These are phyloP conservation scores for Axinella damicornis DNA, from an alignment of 37 sponge, comb jelly and placozoan species.

Conservation along the genomic window DNA sequence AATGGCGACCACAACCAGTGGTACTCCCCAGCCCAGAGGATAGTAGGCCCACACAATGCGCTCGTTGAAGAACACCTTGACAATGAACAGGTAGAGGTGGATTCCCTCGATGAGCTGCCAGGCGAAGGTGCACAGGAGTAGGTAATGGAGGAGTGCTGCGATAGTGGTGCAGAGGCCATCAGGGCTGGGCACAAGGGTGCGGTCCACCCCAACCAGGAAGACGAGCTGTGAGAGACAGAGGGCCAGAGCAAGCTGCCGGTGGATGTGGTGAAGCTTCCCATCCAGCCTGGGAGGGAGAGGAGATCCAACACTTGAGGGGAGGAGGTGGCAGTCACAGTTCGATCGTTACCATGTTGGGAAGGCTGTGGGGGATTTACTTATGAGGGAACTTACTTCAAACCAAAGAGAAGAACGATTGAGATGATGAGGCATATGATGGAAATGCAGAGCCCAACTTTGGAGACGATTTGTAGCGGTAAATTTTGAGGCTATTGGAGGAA, in stretches of 20 bases:
- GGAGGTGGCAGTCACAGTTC: background rate
- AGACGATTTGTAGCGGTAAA: constrained; percentile 44
- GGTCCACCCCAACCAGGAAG: constrained; percentile 83
- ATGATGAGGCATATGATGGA: constrained; percentile 69
- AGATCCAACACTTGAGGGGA: no score
- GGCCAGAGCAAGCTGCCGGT: constrained; percentile 76
- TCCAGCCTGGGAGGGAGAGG: constrained; percentile 19
- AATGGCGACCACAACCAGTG: constrained; percentile 64
- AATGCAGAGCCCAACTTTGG: constrained; percentile 70
- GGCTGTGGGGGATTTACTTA: background rate
- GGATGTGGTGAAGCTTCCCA: constrained; percentile 52
- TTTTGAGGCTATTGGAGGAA: constrained; percentile 23
- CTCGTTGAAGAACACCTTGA: constrained; percentile 62
- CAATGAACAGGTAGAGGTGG: constrained; percentile 69
- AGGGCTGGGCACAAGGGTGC: constrained; percentile 62
- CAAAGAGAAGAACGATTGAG: constrained; percentile 61
- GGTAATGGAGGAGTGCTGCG: constrained; percentile 77
- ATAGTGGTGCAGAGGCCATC: constrained; percentile 62
- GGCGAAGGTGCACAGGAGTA: constrained; percentile 73
- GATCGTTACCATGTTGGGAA: background rate
- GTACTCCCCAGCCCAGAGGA: constrained; percentile 64
- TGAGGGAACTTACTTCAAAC: constrained; percentile 62
- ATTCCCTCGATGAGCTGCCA: constrained; percentile 84
- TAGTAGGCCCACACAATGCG: constrained; percentile 56
- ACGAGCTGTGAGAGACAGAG: constrained; percentile 71